Conservation (phyloP, 2,113 vertebrate species). For the Acrocephalus arundinaceus region DNA sequence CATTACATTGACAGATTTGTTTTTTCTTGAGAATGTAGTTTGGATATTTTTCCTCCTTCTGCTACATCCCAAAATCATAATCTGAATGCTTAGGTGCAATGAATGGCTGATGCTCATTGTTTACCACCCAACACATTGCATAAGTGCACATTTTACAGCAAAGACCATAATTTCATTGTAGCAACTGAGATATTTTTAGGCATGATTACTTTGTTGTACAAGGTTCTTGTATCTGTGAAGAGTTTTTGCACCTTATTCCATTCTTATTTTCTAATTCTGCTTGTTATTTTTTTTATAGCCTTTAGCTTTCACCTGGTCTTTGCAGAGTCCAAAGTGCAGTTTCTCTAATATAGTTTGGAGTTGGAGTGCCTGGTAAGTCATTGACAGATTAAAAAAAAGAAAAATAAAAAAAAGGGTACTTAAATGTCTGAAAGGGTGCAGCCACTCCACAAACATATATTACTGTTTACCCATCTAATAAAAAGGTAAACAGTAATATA, state of each 20-base stretch:
- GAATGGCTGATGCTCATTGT: not conserved
- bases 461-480: not conserved
- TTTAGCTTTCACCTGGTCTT: not conserved
- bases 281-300: not conserved
- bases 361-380: not conserved
- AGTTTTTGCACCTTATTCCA: not conserved
- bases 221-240: not conserved
- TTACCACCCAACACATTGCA: not conserved
- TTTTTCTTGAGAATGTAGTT: not conserved
- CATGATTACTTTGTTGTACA: not conserved
- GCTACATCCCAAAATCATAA: not conserved
- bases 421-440: not conserved
- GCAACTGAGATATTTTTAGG: not conserved
- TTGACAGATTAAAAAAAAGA: not conserved
- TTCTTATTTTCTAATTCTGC: not conserved
- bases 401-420: not conserved
- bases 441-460: not conserved
- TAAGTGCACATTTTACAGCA: not conserved
- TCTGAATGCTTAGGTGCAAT: not conserved
- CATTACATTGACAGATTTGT: not conserved
- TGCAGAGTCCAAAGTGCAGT: not conserved
- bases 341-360: not conserved
- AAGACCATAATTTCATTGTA: not conserved
- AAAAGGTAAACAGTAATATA: not conserved
- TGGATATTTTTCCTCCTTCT: not conserved